These are phyloP conservation scores for Drosophila rhopaloa DNA, from an alignment of 1,140 invertebrate genomes.

Conservation along the genomic window DNA sequence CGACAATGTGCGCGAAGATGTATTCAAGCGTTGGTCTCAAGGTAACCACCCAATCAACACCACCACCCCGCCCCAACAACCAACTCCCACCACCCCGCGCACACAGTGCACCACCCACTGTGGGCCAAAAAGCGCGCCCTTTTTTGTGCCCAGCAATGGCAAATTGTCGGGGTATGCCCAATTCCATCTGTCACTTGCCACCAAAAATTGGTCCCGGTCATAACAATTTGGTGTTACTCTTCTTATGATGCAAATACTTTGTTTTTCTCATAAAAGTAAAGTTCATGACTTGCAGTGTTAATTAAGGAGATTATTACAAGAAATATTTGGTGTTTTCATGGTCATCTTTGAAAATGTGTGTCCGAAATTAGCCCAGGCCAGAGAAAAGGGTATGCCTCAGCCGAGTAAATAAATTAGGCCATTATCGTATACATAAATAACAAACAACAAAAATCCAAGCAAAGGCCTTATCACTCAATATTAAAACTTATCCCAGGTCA, in stretches of 20 bases:
- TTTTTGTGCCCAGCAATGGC: constrained; percentile 14
- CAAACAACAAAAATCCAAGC: background rate
- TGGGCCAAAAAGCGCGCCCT: constrained; percentile 52
- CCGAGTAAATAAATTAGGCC: too few relatives aligned
- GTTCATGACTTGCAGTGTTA: too few relatives aligned
- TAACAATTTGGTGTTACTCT: too few relatives aligned
- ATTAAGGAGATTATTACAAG: too few relatives aligned
- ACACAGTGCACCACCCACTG: background rate
- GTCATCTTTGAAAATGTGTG: too few relatives aligned
- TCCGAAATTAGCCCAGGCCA: too few relatives aligned
- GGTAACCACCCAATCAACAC: constrained; percentile 85
- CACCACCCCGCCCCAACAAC: background rate
- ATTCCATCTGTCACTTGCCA: background rate
- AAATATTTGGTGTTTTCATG: too few relatives aligned
- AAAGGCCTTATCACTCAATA: background rate
- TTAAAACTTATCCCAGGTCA: background rate
- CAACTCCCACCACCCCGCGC: background rate
- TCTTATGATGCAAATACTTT: too few relatives aligned
- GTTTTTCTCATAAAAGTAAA: too few relatives aligned
- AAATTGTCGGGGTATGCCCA: background rate
- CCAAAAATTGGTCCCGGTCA: too few relatives aligned
- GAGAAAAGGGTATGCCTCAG: background rate
- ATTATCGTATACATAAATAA: too few relatives aligned
- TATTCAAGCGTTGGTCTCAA: constrained; percentile 95
- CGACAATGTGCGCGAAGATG: constrained; percentile 91